Percentiles rank a stretch among this genome's conserved stretches.
Evolutionary conservation across 2,888 invertebrate species (phyloP).

Genomic region (Sialis fuliginosa): DNA sequence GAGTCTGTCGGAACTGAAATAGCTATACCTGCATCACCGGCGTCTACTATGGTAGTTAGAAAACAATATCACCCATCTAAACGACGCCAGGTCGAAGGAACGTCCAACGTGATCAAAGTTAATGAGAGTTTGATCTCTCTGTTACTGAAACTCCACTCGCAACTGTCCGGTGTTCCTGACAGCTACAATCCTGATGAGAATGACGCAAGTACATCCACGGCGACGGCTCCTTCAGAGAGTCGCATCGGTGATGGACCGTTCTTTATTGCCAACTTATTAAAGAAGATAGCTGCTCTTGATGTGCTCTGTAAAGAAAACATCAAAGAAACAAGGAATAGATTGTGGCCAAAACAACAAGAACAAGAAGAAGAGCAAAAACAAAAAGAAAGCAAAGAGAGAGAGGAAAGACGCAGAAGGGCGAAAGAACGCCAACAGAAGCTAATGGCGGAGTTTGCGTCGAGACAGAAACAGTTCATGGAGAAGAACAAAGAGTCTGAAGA

Average conservation of each 20-base stretch:
- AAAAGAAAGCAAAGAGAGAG: constrained; percentile 54
- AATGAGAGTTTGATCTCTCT: constrained; percentile 83
- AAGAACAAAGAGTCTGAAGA: constrained; percentile 45
- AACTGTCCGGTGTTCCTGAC: constrained; percentile 66
- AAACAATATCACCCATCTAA: constrained; percentile 1
- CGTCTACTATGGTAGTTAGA: background rate
- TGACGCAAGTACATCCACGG: constrained; percentile 20
- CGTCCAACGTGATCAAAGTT: constrained; percentile 25
- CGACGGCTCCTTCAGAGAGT: constrained; percentile 19
- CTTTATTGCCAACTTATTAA: constrained; percentile 66
- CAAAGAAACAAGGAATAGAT: constrained; percentile 45
- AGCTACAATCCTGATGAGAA: constrained; percentile 38
- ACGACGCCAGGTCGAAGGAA: constrained; percentile 2
- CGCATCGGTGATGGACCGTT: constrained; percentile 72
- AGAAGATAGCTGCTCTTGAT: constrained; percentile 55
- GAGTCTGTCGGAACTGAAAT: constrained; percentile 9
- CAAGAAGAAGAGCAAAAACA: constrained; percentile 55
- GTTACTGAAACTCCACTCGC: constrained; percentile 76
- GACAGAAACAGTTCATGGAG: constrained; percentile 84
- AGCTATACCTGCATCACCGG: constrained; percentile 5
- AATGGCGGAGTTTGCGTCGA: constrained; percentile 83
- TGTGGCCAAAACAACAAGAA: constrained; percentile 73
- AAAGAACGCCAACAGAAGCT: constrained; percentile 80
- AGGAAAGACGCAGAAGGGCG: constrained; percentile 67
- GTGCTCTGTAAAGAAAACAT: constrained; percentile 50